phyloP scores from a whole-genome alignment of 2,113 vertebrate species.

The Psittacula cyanocephala region DNA sequence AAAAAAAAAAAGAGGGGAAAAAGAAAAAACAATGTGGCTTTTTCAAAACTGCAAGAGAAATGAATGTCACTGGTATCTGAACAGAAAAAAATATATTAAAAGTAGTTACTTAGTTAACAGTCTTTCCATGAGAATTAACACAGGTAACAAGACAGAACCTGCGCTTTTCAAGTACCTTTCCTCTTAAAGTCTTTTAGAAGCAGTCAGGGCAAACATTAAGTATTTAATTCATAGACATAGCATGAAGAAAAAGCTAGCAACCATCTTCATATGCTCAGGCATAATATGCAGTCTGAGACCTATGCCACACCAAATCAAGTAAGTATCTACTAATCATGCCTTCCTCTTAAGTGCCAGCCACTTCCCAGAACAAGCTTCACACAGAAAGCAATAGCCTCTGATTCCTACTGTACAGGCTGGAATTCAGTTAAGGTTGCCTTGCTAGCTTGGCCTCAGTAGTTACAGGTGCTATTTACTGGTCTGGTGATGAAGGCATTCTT shows the following conservation, averaged over 20 bases:
- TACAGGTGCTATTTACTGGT: background rate
- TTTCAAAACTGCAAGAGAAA: background rate
- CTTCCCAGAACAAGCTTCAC: background rate
- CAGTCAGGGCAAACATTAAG: background rate
- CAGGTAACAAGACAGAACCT: background rate
- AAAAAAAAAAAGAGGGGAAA: background rate
- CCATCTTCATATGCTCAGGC: background rate
- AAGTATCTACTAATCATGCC: background rate
- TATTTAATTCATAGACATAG: background rate
- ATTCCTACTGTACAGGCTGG: background rate
- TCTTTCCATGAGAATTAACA: background rate
- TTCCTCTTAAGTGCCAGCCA: background rate
- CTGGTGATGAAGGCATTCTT: background rate
- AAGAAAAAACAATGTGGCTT: no score
- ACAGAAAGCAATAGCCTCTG: background rate
- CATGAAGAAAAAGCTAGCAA: background rate
- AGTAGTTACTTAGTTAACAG: background rate
- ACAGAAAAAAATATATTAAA: background rate
- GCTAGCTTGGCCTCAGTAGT: background rate
- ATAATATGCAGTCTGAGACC: accelerated
- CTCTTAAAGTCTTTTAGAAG: background rate
- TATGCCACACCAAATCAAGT: background rate
- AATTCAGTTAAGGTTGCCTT: background rate
- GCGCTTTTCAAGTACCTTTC: background rate
- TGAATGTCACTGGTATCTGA: accelerated